Evolutionary conservation across 1,140 invertebrate genomes (phyloP).

Genomic region (Bombus cullumanus): DNA sequence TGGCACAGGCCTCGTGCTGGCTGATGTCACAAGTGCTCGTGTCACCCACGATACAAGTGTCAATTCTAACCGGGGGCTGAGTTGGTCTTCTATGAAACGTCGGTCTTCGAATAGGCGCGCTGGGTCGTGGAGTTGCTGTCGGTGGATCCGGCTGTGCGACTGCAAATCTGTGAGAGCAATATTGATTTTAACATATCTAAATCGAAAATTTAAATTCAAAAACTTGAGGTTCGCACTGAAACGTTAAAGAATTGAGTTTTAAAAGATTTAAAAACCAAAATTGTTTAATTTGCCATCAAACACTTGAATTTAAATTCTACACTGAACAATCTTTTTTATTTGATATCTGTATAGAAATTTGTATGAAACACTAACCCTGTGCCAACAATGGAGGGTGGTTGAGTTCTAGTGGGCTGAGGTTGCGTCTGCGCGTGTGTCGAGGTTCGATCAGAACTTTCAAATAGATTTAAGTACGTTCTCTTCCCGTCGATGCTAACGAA

Average conservation of each 20-base stretch:
- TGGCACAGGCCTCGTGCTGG: conserved; percentile 94
- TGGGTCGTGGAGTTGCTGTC: conserved; percentile 64
- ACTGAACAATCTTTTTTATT: neutral
- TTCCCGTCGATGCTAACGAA: conserved; percentile 97
- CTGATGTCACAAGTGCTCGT: conserved; percentile 94
- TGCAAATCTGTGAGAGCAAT: conserved; percentile 68
- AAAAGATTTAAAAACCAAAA: neutral
- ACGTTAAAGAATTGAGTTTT: too few species aligned
- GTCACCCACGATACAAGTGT: conserved; percentile 97
- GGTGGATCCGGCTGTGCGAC: conserved; percentile 74
- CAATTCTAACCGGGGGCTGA: conserved; percentile 90
- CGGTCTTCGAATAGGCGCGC: conserved; percentile 77
- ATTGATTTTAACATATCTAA: neutral
- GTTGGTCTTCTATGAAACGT: conserved; percentile 84
- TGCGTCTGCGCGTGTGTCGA: conserved; percentile 70
- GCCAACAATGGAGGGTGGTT: conserved; percentile 73
- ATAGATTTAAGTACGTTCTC: conserved; percentile 93
- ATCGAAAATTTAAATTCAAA: neutral
- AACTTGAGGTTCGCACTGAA: neutral
- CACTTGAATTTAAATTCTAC: neutral
- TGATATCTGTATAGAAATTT: neutral
- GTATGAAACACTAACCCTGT: conserved; percentile 81
- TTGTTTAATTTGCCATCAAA: too few species aligned
- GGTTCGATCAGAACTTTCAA: conserved; percentile 84
- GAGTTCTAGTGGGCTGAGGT: conserved; percentile 75